Evolutionary conservation across 2,888 invertebrate species (phyloP), one percentile per base, ranked within the genome.

Genomic region (Monopis laevigella): DNA sequence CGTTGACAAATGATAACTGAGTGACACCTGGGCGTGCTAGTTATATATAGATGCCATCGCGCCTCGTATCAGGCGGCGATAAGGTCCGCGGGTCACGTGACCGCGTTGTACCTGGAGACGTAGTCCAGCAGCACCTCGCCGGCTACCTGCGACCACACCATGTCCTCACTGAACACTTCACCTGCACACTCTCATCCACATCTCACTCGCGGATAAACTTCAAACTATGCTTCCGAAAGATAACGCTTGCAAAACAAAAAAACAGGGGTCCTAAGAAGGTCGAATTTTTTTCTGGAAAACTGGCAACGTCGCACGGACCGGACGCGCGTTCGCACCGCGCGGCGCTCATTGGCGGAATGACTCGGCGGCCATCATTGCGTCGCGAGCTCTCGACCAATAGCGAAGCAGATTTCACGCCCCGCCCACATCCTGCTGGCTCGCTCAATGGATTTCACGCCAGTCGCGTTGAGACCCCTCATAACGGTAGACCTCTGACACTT

Each of bases 271-370:
- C 78, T 66, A 77, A 77, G 77, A 78, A 77, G 78, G 77, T 78
- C 77, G 78, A 78, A 77, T n/a, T n/a, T n/a, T n/a, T n/a, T n/a
- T 77, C 73, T 73, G 73, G 72, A 77, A 78, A 78, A 77, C 78
- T 75, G 72, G 75, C 77, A 77, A 51, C 56, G 57, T 56, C 57
- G 62, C 53, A 65, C 59, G 62, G 65, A 65, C 68, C 71, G 71
- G 67, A 74, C 78, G 73, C 71, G 77, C 78, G 78, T 78, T 74
- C 71, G 57, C 62, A 66, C 62, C 66, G 68, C 74, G 68, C 62
- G 62, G 64, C 65, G 72, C 73, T 73, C 67, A 80, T 80, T 80
- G 80, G 78, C 70, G 67, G 57, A 77, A 65, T 78, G 78, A 60
- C 59, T 53, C 60, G 75, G 78, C 78, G 70, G 80, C 80, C 80